Evolutionary conservation across 2,113 vertebrate genomes (phyloP), one percentile per base, ranked within the genome.

Genomic region (Tinamus guttatus): DNA sequence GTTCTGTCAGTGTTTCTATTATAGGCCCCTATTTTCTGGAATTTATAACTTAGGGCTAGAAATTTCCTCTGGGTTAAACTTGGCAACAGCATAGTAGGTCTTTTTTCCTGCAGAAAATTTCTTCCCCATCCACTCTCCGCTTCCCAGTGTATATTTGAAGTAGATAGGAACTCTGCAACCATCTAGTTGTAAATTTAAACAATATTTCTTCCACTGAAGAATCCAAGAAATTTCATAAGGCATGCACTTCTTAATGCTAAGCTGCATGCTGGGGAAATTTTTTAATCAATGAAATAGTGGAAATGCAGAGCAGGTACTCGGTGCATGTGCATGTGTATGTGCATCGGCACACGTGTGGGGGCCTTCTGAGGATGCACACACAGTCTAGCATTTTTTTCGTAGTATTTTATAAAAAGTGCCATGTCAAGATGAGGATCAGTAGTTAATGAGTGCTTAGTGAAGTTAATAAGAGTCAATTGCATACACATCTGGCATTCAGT

Each of bases 41-140:
- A 96, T 97, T 97, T 97, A 97, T 96, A 96, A 95, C 86, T 97
- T 95, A 94, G 76, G 81, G 90, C 88, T 91, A 96, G 95, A 97
- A 94, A 94, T 95, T 95, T 87, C 70, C 84, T 93, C 41, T 64
- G 75, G 95, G 64, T 92, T 96, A 85, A 97, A 96, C 75, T 96
- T 93, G 71, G 77, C 92, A 96, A 94, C 73, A 84, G 36, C 38
- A 88, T 59, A 64, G 71, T 62, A 90, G 56, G 78, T 78, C 49
- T 90, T 95, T 97, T 87, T 91, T 85, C 22, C 51, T 69, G 71
- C 62, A 81, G 9, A 62, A 68, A 82, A 70, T 73, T 92, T 85
- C 38, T 12, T 12, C 28, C 43, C 30, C 2, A 10, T 71, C 40
- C 63, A 41, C 38, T 76, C 47, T 64, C 17, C 43, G 21, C 40